Conservation (phyloP, 2,888 invertebrate species). For the Melieria picta region DNA sequence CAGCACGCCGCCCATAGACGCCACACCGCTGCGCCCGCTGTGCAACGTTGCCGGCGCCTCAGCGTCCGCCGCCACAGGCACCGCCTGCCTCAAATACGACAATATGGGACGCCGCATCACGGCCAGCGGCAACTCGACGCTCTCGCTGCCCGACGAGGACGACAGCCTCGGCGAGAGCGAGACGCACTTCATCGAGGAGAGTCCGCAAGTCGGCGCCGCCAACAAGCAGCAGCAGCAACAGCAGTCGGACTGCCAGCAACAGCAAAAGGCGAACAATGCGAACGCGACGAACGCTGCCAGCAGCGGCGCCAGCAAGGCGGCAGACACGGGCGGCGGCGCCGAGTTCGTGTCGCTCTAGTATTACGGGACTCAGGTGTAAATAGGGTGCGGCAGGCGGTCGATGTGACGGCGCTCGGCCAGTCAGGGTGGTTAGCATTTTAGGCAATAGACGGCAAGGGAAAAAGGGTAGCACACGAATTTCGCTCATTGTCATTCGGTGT, state of each 20-base stretch:
- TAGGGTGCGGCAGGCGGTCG: conserved; percentile 25
- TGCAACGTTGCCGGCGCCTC: conserved; percentile 42
- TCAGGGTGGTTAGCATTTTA: not conserved
- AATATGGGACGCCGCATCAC: conserved; percentile 91
- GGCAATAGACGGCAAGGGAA: not conserved
- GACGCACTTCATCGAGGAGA: conserved; percentile 59
- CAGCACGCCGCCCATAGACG: conserved; percentile 56
- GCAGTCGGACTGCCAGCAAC: conserved; percentile 44
- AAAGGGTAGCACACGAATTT: not conserved
- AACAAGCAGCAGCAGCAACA: conserved; percentile 44
- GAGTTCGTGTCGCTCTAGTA: conserved; percentile 67
- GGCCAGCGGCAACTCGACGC: conserved; percentile 87
- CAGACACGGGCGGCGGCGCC: conserved; percentile 34
- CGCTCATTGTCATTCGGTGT: not conserved
- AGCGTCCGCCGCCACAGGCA: conserved; percentile 27
- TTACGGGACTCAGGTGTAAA: conserved; percentile 63
- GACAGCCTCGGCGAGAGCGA: conserved; percentile 65
- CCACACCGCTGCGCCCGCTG: conserved; percentile 54
- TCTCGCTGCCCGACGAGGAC: conserved; percentile 79
- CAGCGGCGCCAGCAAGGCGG: conserved; percentile 29
- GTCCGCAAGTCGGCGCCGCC: conserved; percentile 26
- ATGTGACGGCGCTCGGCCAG: not conserved
- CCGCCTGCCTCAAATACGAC: conserved; percentile 75
- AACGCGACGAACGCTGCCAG: conserved; percentile 33
- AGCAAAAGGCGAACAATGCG: conserved; percentile 29